Base-by-base conservation (phyloP, 2,113 vertebrate genomes). In the Brachyhypopomus occidentalis region DNA sequence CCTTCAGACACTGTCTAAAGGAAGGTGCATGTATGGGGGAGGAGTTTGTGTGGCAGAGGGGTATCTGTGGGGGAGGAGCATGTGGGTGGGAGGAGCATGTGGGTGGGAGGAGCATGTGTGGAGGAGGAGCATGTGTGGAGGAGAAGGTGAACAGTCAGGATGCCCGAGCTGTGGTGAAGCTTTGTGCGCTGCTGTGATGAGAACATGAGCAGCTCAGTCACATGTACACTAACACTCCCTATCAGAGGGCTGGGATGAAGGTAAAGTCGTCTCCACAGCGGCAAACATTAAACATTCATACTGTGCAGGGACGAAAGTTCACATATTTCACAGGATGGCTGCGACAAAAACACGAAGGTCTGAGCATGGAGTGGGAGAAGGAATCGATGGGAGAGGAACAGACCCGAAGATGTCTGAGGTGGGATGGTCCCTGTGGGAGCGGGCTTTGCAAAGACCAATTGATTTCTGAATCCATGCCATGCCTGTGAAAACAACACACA, bases 361-460 rank as follows among this genome's bases (percentile, higher is more conserved):
- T 48, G 45, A 80, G 72, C 34, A 52, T 23, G 67, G 59, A 36
- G 11, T 9, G 69, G 48, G 11, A 63, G 45, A 60, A 56, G 66
- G 58, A 81, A 85, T 85, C 80, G 23, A 85, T 83, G 80, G 25
- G 11, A 52, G 45, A 2, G 8, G 45, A 11, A 52, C 8, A 52
- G 41, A 45, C 41, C 41, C 9, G 6, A 45, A 45, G 41, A 45
- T 11, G 9, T 9, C 41, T 41, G 41, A 41, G 41, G 41, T 1
- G 41, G 41, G 9, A 9, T 9, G 45, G 11, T 75, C 73, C 84
- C 81, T 67, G 55, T 22, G 48, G 66, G 72, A 36, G 72, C 58
- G 75, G 62, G 72, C 72, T 78, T 60, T 78, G 56, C 72, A 85
- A 66, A 85, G 76, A 75, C 72, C 67, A 77, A 83, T 79, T 83